Percentiles rank a stretch among this genome's conserved stretches.
phyloP scores from a whole-genome alignment of 2,113 vertebrate species.

The Microcebus murinus region DNA sequence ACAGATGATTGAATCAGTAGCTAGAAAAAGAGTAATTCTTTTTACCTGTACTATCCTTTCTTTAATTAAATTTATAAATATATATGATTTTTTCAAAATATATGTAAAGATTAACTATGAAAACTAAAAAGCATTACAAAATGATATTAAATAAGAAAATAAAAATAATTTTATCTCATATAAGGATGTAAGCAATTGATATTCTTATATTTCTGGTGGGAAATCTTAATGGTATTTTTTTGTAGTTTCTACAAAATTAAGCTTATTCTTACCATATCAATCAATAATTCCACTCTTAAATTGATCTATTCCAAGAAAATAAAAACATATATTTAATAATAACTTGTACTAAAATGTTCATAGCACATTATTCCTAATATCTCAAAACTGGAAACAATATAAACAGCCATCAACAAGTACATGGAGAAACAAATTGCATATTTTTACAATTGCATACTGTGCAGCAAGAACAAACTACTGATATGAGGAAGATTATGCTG shows the following conservation, averaged over 20 bases:
- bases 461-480: not conserved
- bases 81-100: not conserved
- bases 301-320: not conserved
- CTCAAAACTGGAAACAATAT: not conserved
- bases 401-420: not conserved
- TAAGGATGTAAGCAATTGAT: not conserved
- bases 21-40: constrained; percentile 15
- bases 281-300: not conserved
- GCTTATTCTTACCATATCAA: not conserved
- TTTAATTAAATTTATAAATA: not conserved
- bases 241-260: not conserved
- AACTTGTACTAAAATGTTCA: not conserved
- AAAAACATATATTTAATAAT: not conserved
- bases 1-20: not conserved
- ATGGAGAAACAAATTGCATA: not conserved
- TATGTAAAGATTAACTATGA: constrained; percentile 5
- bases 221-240: not conserved
- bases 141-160: constrained; percentile 35
- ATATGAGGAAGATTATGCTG: not conserved
- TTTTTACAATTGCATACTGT: not conserved
- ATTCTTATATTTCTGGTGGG: not conserved
- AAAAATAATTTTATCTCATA: not conserved
- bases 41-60: not conserved
- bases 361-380: not conserved
- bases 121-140: constrained; percentile 8